A percentile compares a stretch with the other conserved stretches of the same genome.
Evolutionary conservation across 2,113 vertebrate genomes (phyloP).

Genomic region (Monarcha castaneiventris): DNA sequence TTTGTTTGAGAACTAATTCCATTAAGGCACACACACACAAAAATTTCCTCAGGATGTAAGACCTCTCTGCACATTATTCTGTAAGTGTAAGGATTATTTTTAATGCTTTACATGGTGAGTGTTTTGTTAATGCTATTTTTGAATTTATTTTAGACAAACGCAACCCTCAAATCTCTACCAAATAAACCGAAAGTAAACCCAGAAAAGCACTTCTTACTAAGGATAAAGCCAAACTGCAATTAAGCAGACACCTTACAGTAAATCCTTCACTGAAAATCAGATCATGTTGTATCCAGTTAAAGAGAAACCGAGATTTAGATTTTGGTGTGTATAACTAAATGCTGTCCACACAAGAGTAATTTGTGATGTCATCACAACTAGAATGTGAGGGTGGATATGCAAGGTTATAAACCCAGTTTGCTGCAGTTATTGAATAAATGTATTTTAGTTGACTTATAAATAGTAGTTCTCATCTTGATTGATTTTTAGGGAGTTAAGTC

Average conservation of each 20-base stretch:
- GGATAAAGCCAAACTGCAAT: neutral
- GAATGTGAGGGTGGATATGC: neutral
- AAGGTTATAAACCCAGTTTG: neutral
- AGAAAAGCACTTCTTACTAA: neutral
- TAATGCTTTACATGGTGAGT: neutral
- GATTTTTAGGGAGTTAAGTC: neutral
- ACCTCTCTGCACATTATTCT: neutral
- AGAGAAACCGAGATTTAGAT: neutral
- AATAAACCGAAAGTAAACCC: neutral
- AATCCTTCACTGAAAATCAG: neutral
- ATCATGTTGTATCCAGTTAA: constrained; percentile 9
- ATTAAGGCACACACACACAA: neutral
- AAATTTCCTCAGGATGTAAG: neutral
- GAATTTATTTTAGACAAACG: neutral
- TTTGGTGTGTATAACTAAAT: neutral
- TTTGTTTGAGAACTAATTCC: neutral
- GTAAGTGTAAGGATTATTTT: neutral
- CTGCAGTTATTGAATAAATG: neutral
- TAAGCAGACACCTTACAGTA: neutral
- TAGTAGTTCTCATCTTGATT: neutral
- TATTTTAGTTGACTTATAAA: neutral
- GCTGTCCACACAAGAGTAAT: neutral
- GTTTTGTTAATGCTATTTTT: neutral
- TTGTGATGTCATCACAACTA: neutral
- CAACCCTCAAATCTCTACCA: neutral